These are phyloP conservation scores for Sweltsa coloradensis DNA, from an alignment of 1,140 invertebrate species.

Conservation along the genomic window DNA sequence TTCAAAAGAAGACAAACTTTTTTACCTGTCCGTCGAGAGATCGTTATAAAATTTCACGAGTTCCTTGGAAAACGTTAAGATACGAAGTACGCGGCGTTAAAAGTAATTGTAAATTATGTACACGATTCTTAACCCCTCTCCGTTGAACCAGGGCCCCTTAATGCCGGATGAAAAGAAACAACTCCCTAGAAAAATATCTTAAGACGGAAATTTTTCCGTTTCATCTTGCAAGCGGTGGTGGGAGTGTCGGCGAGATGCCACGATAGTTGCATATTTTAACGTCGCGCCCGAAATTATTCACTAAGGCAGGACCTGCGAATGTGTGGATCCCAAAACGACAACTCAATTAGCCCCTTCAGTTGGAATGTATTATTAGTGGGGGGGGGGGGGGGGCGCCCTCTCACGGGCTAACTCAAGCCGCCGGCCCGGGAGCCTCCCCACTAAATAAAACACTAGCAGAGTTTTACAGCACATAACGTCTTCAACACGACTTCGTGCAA, in stretches of 20 bases:
- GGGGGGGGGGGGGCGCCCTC: too few species aligned
- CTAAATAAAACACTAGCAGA: conserved; percentile 5
- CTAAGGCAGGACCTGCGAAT: conserved; percentile 7
- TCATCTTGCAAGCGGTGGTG: too few species aligned
- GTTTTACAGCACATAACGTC: too few species aligned
- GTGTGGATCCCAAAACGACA: conserved; percentile 10
- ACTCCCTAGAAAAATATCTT: too few species aligned
- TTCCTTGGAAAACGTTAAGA: conserved; percentile 9
- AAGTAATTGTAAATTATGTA: conserved; percentile 15
- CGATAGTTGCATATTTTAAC: conserved; percentile 11
- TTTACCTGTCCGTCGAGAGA: conserved; percentile 12
- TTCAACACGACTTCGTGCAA: too few species aligned
- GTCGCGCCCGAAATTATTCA: conserved; percentile 10
- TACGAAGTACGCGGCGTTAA: conserved; percentile 12
- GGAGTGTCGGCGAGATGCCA: conserved; percentile 7
- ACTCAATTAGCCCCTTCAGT: conserved; percentile 13
- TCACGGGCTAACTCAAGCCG: too few species aligned
- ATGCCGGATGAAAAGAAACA: background rate
- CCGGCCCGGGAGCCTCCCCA: background rate
- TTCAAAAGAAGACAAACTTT: conserved; percentile 11
- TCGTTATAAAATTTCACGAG: conserved; percentile 13
- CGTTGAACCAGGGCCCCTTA: conserved; percentile 7
- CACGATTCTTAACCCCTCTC: conserved; percentile 6
- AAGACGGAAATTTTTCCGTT: too few species aligned
- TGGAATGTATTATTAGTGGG: conserved; percentile 11